A percentile compares a stretch with the other conserved stretches of the same genome.
These are phyloP conservation scores for Cryptocephalus primarius DNA, from an alignment of 2,888 invertebrate genomes.

Conservation along the genomic window DNA sequence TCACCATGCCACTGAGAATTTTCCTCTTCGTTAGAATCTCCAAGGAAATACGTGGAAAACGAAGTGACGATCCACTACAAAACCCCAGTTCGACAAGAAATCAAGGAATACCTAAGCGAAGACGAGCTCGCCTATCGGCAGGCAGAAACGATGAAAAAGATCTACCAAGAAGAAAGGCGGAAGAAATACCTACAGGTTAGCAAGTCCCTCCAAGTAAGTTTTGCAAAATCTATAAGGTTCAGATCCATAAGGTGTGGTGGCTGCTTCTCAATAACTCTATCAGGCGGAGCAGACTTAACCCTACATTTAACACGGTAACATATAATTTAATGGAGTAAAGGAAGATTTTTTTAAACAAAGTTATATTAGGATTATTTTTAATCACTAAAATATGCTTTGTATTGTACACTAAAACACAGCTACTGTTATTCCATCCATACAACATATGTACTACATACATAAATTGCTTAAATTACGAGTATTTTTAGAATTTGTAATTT, in stretches of 20 bases:
- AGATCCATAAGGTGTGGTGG: slow-evolving; percentile 13
- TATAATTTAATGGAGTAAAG: too few species aligned
- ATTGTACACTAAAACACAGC: too few species aligned
- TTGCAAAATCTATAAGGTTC: slow-evolving; percentile 7
- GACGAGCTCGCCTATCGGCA: slow-evolving; percentile 79
- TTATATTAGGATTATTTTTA: too few species aligned
- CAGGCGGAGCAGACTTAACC: too few species aligned
- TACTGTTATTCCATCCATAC: too few species aligned
- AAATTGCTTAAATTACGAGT: too few species aligned
- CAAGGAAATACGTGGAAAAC: slow-evolving; percentile 80
- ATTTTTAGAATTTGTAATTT: too few species aligned
- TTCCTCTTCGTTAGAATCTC: slow-evolving; percentile 52
- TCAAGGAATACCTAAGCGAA: slow-evolving; percentile 77
- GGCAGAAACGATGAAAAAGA: slow-evolving; percentile 81
- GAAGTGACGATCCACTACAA: slow-evolving; percentile 92
- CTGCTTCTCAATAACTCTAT: neutral
- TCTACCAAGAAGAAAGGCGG: slow-evolving; percentile 80
- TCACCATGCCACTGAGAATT: too few species aligned
- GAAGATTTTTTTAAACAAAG: too few species aligned
- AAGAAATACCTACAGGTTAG: slow-evolving; percentile 78
- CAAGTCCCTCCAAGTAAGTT: slow-evolving; percentile 26
- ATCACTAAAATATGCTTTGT: too few species aligned
- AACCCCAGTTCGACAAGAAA: slow-evolving; percentile 77
- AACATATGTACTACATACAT: too few species aligned
- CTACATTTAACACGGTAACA: too few species aligned